Evolutionary conservation across 2,797 vertebrate species (phyloP).

Genomic region (Benthosema pterotum): DNA sequence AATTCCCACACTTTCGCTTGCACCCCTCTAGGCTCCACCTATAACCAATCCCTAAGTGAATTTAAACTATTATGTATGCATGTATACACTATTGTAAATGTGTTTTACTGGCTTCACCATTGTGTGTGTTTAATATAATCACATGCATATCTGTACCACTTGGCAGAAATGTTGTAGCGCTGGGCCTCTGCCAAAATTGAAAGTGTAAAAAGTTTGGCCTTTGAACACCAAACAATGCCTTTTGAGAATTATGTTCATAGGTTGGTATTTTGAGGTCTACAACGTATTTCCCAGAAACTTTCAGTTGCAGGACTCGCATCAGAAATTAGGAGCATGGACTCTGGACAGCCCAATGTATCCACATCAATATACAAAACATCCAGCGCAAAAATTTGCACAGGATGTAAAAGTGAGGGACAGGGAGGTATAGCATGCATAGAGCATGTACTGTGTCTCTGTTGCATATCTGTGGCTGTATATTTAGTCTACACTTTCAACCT

Average conservation of each 20-base stretch:
- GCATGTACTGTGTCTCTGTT: background rate
- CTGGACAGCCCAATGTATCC: background rate
- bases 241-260: slow-evolving; percentile 9
- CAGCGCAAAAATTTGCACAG: too few relatives aligned
- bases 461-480: too few relatives aligned
- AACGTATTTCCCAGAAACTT: slow-evolving; percentile 5
- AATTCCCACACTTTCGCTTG: background rate
- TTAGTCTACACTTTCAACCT: too few relatives aligned
- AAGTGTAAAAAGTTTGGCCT: slow-evolving; percentile 9
- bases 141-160: background rate
- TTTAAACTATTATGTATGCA: background rate
- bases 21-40: slow-evolving; percentile 13
- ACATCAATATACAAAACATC: background rate
- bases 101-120: background rate
- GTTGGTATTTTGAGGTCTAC: slow-evolving; percentile 6
- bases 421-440: background rate
- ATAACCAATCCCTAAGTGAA: background rate
- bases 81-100: background rate
- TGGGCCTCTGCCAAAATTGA: slow-evolving; percentile 33
- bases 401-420: background rate
- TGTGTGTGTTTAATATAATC: background rate
- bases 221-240: slow-evolving; percentile 33
- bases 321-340: slow-evolving; percentile 9
- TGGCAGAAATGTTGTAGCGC: slow-evolving; percentile 24
- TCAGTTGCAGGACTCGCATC: background rate